Percentiles rank a stretch among this genome's conserved stretches.
Conservation (phyloP, 1,140 invertebrate species). For the Theocolax elegans region DNA sequence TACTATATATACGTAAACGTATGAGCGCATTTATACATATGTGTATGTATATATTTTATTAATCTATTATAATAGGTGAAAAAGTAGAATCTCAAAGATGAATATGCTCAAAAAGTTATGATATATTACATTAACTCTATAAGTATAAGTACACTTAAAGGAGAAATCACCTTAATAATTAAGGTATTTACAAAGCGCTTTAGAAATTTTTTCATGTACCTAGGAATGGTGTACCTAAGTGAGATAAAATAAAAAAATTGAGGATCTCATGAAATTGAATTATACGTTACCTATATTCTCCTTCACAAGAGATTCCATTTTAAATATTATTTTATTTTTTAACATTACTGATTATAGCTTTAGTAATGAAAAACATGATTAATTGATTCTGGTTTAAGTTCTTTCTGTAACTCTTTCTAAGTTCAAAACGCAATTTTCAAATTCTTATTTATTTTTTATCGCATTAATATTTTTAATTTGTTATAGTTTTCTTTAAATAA, state of each 20-base stretch:
- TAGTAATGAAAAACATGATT: too few species aligned
- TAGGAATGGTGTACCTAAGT: slow-evolving; percentile 23
- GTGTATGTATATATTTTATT: slow-evolving; percentile 30
- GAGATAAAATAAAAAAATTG: slow-evolving; percentile 32
- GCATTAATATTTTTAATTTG: too few species aligned
- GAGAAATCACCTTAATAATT: slow-evolving; percentile 8
- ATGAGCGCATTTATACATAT: not conserved
- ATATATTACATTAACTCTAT: slow-evolving; percentile 14
- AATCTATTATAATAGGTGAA: slow-evolving; percentile 5
- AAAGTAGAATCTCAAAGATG: slow-evolving; percentile 7
- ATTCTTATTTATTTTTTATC: too few species aligned
- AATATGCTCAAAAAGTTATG: slow-evolving; percentile 9
- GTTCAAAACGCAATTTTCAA: too few species aligned
- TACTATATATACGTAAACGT: slow-evolving; percentile 29
- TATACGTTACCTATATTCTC: too few species aligned
- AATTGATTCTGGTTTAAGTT: too few species aligned
- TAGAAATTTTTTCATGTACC: slow-evolving; percentile 35
- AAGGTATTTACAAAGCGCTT: slow-evolving; percentile 25
- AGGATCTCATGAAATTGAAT: slow-evolving; percentile 21
- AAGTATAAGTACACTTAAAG: slow-evolving; percentile 10
- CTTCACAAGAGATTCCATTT: too few species aligned
- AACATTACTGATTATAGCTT: too few species aligned
- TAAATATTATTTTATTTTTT: too few species aligned
- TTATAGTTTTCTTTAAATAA: too few species aligned
- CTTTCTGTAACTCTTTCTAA: too few species aligned